Evolutionary conservation across 1,140 invertebrate genomes (phyloP), one percentile per base, ranked within the genome.

Genomic region (Magallana gigas): DNA sequence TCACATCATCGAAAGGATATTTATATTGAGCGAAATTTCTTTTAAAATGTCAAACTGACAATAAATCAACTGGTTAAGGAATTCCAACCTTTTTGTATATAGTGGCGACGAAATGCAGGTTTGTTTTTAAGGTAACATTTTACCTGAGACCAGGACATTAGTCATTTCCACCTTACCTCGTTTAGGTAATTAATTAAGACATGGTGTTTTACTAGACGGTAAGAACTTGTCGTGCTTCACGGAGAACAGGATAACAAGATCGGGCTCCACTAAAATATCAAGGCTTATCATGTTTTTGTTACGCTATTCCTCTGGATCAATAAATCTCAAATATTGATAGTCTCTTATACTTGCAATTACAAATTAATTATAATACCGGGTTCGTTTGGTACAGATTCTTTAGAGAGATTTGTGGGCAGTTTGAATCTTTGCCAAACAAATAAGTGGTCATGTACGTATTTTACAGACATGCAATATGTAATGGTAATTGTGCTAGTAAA

Each of bases 31-130:
- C 14, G 68, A 29, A 76, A 76, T 76, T 76, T 76, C 18, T 76
- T 76, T 76, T 29, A 76, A 71, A 18, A 36, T 76, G 68, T 76
- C 68, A 76, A 76, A 76, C 68, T 8, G 68, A 76, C 68, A 76
- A 76, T 76, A 76, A 76, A 29, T 76, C 18, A 76, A 36, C 68
- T 76, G 9, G 68, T 29, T 29, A 23, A 76, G 68, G 68, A 76
- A 76, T 76, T 36, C 11, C 23, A 48, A 76, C 23, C n/a, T 12
- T 62, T 68, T 68, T 68, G 23, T 23, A 23, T 23, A 76, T 76
- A 29, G 23, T 48, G 36, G 36, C 23, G 18, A 16, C 3, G 8
- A 18, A 64, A 64, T 64, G 11, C 68, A 76, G 23, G 36, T 29
- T 76, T 16, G 36, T 48, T 36, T 23, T 76, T 76, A 29, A 76